Evolutionary conservation across 2,113 vertebrate genomes (phyloP).

Genomic region (Psephotus haematonotus): DNA sequence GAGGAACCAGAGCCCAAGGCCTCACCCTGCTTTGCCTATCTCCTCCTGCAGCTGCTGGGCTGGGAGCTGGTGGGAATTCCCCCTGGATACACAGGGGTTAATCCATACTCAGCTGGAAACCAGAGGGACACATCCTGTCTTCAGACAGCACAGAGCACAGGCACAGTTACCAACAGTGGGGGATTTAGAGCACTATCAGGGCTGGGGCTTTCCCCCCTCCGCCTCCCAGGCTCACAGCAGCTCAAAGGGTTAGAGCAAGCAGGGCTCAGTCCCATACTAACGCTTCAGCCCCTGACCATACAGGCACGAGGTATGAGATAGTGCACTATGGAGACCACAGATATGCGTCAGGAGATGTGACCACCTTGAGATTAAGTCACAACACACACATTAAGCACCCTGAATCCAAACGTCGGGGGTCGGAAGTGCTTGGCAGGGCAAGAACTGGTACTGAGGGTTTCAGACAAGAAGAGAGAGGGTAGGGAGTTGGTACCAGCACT

Average conservation of each 20-base stretch:
- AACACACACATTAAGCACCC: neutral
- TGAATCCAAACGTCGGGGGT: neutral
- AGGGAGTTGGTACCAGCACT: neutral
- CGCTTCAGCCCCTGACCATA: neutral
- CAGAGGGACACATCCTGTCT: neutral
- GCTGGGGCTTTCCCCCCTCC: neutral
- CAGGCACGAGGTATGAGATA: neutral
- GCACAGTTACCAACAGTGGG: neutral
- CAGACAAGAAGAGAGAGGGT: neutral
- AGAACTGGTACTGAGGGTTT: neutral
- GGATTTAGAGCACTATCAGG: neutral
- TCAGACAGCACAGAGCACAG: rapidly evolving
- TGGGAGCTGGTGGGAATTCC: neutral
- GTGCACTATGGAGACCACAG: neutral
- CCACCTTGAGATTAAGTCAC: neutral
- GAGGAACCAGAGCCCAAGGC: neutral
- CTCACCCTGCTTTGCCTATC: rapidly evolving
- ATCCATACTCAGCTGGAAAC: neutral
- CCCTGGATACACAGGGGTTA: neutral
- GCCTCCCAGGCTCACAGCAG: neutral
- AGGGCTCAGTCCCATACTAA: neutral
- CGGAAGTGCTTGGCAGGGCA: neutral
- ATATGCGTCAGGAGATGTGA: rapidly evolving
- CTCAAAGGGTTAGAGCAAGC: neutral
- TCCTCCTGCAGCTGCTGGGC: neutral